phyloP scores from a whole-genome alignment of 92 coral and sea anemone species.

The Pocillopora meandrina region DNA sequence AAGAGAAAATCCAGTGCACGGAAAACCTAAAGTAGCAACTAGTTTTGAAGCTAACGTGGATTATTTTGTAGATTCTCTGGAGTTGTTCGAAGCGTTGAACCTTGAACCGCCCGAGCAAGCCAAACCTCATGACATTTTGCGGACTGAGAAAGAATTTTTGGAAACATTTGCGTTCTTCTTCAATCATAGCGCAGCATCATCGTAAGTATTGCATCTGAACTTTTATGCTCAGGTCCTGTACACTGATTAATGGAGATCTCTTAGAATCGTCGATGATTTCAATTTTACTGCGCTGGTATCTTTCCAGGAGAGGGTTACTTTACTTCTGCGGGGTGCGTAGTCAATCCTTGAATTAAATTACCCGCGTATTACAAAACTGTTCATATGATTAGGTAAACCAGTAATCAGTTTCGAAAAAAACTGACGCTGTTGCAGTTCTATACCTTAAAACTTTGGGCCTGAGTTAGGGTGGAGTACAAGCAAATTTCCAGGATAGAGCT shows the following conservation, averaged over 20 bases:
- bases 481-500: no score
- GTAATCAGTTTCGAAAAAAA: no score
- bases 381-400: no score
- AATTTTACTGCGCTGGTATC: no score
- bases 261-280: no score
- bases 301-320: no score
- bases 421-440: no score
- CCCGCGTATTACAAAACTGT: no score
- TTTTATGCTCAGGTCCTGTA: background rate
- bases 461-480: no score
- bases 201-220: slow-evolving; percentile 49
- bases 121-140: slow-evolving; percentile 72
- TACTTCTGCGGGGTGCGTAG: no score
- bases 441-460: no score
- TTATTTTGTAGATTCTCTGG: slow-evolving; percentile 61
- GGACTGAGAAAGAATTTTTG: slow-evolving; percentile 68
- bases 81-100: slow-evolving; percentile 63
- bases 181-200: slow-evolving; percentile 87
- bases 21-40: slow-evolving; percentile 65
- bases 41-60: slow-evolving; percentile 83
- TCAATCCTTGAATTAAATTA: no score
- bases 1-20: slow-evolving; percentile 47
- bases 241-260: background rate
- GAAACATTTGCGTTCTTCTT: slow-evolving; percentile 93
- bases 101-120: slow-evolving; percentile 79